phyloP scores from a whole-genome alignment of 2,888 invertebrate species.

The Globia sparganii region DNA sequence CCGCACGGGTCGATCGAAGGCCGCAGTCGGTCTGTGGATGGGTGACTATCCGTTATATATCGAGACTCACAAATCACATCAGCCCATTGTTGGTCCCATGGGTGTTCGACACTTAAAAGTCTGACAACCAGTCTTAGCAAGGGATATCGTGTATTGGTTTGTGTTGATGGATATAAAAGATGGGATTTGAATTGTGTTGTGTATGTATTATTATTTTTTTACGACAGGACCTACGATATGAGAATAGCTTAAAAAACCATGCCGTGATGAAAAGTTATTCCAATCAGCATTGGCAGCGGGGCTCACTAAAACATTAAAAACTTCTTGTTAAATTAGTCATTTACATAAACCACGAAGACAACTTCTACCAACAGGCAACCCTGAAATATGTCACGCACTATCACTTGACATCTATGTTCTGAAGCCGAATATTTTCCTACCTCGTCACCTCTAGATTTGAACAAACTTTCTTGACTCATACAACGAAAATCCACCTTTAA shows the following conservation, averaged over 20 bases:
- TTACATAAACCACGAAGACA: slow-evolving; percentile 26
- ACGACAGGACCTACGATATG: not conserved
- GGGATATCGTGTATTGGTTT: not conserved
- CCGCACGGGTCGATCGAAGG: not conserved
- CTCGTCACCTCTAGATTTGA: slow-evolving; percentile 85
- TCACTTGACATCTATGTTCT: slow-evolving; percentile 86
- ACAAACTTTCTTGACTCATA: slow-evolving; percentile 43
- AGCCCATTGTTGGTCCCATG: too few species aligned
- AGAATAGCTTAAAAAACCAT: not conserved
- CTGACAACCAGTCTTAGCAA: not conserved
- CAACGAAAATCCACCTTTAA: slow-evolving; percentile 68
- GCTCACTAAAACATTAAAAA: too few species aligned
- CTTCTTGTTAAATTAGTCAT: not conserved
- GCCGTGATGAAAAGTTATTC: not conserved
- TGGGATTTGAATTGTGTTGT: not conserved
- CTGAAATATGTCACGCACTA: slow-evolving; percentile 83
- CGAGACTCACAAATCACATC: too few species aligned
- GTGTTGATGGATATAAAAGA: not conserved
- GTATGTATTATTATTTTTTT: not conserved
- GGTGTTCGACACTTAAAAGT: not conserved
- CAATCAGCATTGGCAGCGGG: not conserved
- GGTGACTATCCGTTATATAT: not conserved
- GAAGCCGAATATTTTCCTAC: slow-evolving; percentile 87
- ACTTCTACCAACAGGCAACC: slow-evolving; percentile 71
- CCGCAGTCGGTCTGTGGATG: not conserved